Conservation (phyloP, 2,797 vertebrate species). For the Mormyrus proboscirostris region DNA sequence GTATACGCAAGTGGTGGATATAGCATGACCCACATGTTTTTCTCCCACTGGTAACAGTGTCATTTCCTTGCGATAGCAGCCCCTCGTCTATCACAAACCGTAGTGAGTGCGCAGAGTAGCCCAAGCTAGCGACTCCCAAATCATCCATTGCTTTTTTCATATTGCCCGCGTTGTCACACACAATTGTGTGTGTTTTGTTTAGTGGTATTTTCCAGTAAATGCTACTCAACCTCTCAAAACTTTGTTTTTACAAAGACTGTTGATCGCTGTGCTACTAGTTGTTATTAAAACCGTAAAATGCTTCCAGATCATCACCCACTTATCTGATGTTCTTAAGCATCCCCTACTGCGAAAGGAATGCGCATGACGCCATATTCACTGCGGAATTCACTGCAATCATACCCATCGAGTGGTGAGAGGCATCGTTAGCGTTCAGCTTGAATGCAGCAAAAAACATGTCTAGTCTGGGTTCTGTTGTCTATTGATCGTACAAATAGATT, state of each 20-base stretch:
- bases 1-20: background rate
- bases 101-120: background rate
- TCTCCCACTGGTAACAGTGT: background rate
- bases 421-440: background rate
- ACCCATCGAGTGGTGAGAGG: background rate
- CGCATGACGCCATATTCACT: background rate
- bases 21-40: background rate
- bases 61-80: background rate
- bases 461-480: background rate
- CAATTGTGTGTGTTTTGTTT: background rate
- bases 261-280: background rate
- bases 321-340: background rate
- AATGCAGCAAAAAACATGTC: background rate
- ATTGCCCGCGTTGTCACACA: background rate
- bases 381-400: background rate
- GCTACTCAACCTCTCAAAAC: background rate
- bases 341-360: background rate
- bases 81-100: background rate
- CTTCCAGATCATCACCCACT: background rate
- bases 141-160: background rate
- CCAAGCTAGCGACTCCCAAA: background rate
- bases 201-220: background rate
- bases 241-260: background rate
- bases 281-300: background rate
- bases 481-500: background rate